A percentile compares a stretch with the other conserved stretches of the same genome.
Conservation (phyloP, 2,888 invertebrate genomes). For the Amphipoea lucens region DNA sequence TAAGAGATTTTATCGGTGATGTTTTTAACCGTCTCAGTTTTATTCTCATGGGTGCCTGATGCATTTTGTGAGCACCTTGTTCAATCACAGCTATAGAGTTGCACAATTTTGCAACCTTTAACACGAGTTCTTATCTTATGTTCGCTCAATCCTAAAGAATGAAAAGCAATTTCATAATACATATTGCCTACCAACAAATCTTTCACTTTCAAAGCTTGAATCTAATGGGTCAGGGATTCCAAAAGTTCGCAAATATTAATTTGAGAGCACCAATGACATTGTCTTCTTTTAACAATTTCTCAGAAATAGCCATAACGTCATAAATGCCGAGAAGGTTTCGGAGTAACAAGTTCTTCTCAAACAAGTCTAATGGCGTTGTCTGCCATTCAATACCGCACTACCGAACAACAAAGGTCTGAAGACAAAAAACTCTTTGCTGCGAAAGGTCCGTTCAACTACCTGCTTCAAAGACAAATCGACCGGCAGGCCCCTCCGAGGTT, state of each 20-base stretch:
- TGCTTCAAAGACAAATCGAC: conserved; percentile 77
- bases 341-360: conserved; percentile 77
- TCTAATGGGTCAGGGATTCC: conserved; percentile 2
- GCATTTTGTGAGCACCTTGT: conserved; percentile 8
- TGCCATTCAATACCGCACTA: conserved; percentile 75
- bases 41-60: conserved; percentile 1
- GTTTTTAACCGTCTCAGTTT: neutral
- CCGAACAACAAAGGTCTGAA: conserved; percentile 77
- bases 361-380: conserved; percentile 71
- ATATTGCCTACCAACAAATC: conserved; percentile 3
- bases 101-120: conserved; percentile 33
- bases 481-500: conserved; percentile 72
- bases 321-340: conserved; percentile 66
- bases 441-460: conserved; percentile 84
- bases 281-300: conserved; percentile 11
- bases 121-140: conserved; percentile 6
- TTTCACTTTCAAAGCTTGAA: conserved; percentile 16
- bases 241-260: conserved; percentile 9
- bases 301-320: conserved; percentile 57
- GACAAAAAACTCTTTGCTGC: conserved; percentile 79
- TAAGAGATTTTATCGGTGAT: neutral
- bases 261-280: conserved; percentile 5
- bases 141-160: conserved; percentile 21
- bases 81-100: conserved; percentile 13
- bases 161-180: conserved; percentile 12